These are phyloP conservation scores for Notarius lentiginosus DNA, from an alignment of 2,113 vertebrate species.

Conservation along the genomic window DNA sequence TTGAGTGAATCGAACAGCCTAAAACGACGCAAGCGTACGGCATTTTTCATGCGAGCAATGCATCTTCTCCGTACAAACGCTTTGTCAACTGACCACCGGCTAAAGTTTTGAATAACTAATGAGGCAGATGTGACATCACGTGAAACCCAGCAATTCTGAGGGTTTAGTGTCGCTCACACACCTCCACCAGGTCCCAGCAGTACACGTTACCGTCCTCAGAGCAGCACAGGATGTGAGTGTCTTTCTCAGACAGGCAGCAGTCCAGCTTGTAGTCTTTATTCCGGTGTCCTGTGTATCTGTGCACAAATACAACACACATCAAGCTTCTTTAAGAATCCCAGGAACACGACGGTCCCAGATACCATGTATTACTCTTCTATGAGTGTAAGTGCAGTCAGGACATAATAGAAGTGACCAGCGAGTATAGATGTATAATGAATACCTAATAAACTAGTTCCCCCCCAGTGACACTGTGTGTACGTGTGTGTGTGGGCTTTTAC, in stretches of 20 bases:
- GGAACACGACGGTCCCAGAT: neutral
- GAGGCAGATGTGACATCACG: no score
- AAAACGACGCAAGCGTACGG: no score
- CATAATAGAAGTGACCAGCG: neutral
- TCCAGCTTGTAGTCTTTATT: constrained; percentile 89
- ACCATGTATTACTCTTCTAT: neutral
- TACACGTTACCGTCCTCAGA: constrained; percentile 90
- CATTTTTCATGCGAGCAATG: no score
- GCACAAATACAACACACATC: neutral
- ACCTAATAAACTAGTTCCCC: neutral
- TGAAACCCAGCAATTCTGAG: no score
- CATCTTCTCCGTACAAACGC: no score
- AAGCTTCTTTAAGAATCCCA: neutral
- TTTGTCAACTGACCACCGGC: no score
- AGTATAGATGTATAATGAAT: neutral
- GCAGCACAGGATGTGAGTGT: constrained; percentile 87
- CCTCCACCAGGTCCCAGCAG: constrained; percentile 94
- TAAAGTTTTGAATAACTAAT: no score
- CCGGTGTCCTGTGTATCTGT: constrained; percentile 84
- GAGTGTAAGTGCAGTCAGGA: neutral
- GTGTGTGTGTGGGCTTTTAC: neutral
- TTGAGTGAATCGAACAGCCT: no score
- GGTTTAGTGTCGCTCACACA: constrained; percentile 54
- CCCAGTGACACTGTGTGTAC: neutral
- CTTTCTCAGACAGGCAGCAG: constrained; percentile 84